Percentiles rank a stretch among this genome's conserved stretches.
Conservation (phyloP, 2,888 invertebrate species). For the Luffia ferchaultella region DNA sequence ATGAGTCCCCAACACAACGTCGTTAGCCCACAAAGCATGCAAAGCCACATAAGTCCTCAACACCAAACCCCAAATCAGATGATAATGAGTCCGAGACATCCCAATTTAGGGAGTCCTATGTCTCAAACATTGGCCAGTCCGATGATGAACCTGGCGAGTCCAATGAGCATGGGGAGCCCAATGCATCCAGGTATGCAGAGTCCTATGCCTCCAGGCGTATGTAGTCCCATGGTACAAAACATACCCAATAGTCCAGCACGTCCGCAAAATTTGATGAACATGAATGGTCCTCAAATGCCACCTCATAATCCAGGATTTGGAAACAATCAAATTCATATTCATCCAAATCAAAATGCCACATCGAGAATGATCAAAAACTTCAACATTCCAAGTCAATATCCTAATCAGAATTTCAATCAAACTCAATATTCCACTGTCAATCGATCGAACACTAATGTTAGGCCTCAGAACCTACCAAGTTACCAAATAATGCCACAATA, state of each 20-base stretch:
- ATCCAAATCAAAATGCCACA: conserved; percentile 32
- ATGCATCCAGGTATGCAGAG: conserved; percentile 52
- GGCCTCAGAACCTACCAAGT: conserved; percentile 22
- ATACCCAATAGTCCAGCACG: conserved; percentile 30
- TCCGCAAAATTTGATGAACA: conserved; percentile 33
- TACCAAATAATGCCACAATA: conserved; percentile 49
- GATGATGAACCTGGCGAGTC: conserved; percentile 42
- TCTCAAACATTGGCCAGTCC: conserved; percentile 46
- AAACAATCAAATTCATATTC: conserved; percentile 28
- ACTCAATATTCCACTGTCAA: conserved; percentile 19
- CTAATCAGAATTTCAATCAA: conserved; percentile 34
- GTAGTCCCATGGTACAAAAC: conserved; percentile 52
- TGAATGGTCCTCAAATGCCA: conserved; percentile 26
- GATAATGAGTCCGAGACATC: conserved; percentile 53
- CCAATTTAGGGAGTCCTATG: conserved; percentile 35
- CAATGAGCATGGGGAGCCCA: conserved; percentile 52
- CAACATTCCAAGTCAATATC: conserved; percentile 39
- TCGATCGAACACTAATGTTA: background rate
- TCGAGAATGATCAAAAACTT: conserved; percentile 38
- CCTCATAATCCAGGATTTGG: conserved; percentile 20
- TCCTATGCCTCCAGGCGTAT: conserved; percentile 48
- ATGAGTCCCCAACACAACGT: conserved; percentile 57
- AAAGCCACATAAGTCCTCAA: conserved; percentile 49
- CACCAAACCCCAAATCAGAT: conserved; percentile 49
- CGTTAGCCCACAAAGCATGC: conserved; percentile 58